Base-by-base conservation (phyloP, 2,797 vertebrate species). In the Eulemur albifrons region DNA sequence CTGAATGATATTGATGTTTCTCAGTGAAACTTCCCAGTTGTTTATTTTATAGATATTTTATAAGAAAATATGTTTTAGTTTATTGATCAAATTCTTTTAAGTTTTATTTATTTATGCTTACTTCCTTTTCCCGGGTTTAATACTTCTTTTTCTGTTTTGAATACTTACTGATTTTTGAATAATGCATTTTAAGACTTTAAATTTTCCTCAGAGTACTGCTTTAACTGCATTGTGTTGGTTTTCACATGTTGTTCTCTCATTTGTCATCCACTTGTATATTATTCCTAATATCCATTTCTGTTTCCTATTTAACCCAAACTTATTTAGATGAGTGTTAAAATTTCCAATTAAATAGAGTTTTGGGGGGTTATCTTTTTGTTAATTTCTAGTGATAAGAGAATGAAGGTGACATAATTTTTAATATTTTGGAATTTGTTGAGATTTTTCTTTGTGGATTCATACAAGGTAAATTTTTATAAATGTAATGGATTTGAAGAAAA, bases 51-150 rank as follows among this genome's bases (percentile, higher is more conserved):
- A 72, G 54, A 14, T 50, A 52, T 87, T 87, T 63, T 48, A 20
- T 18, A 13, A 40, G 38, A 43, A 77, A 54, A 30, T 35, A 38
- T 43, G 7, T 77, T 77, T 67, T 48, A 27, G 50, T 80, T 86
- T 86, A 65, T 32, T 70, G 21, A 82, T 94, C 32, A 86, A 90
- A 82, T 97, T 87, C 14, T 67, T 95, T 20, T 48, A 84, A 59
- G 57, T 89, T 38, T 38, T 11, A 75, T 63, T 50, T 63, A 67
- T 92, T 84, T 84, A 48, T 54, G 67, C n/a, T 83, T 85, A 82
- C 15, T 70, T 83, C 5, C 43, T 81, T 76, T 86, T 72, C 5
- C 15, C 11, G 1, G 54, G 48, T 80, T 65, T 88, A 77, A 35
- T 65, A 38, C 4, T 95, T 54, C 14, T 89, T 88, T 81, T 89